A percentile compares a stretch with the other conserved stretches of the same genome.
These are phyloP conservation scores for Papilio elwesi DNA, from an alignment of 2,888 invertebrate species.

Conservation along the genomic window DNA sequence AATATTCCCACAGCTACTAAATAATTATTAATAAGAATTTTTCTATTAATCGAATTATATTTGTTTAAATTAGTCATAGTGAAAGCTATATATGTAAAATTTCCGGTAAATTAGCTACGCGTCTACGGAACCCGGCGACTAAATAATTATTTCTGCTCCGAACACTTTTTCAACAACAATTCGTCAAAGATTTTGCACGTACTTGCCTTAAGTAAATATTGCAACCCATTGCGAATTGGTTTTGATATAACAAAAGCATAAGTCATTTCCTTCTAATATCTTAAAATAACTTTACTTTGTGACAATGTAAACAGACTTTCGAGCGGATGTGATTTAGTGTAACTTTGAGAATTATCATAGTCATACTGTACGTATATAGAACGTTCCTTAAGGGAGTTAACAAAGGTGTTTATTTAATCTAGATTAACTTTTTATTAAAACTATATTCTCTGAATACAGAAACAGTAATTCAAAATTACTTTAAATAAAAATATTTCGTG, in stretches of 20 bases:
- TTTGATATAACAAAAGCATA: constrained; percentile 53
- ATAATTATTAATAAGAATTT: no score
- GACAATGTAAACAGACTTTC: constrained; percentile 31
- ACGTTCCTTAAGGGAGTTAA: no score
- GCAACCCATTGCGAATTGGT: constrained; percentile 62
- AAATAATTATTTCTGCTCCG: not conserved
- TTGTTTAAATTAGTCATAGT: no score
- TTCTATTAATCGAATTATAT: no score
- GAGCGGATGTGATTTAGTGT: not conserved
- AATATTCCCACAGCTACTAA: no score
- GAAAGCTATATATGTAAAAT: no score
- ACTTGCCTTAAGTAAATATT: constrained; percentile 68
- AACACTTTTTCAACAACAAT: constrained; percentile 40
- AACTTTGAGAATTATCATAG: not conserved
- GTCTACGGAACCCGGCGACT: not conserved
- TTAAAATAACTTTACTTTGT: constrained; percentile 43
- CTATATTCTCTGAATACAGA: not conserved
- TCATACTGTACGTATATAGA: no score
- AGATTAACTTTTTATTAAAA: not conserved
- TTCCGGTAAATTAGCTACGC: not conserved
- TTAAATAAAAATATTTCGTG: not conserved
- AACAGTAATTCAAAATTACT: not conserved
- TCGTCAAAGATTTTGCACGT: constrained; percentile 65
- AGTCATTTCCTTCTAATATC: constrained; percentile 41
- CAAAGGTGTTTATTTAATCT: no score